Evolutionary conservation across 2,888 invertebrate genomes (phyloP).

Genomic region (Rhagophthalmus giganteus): DNA sequence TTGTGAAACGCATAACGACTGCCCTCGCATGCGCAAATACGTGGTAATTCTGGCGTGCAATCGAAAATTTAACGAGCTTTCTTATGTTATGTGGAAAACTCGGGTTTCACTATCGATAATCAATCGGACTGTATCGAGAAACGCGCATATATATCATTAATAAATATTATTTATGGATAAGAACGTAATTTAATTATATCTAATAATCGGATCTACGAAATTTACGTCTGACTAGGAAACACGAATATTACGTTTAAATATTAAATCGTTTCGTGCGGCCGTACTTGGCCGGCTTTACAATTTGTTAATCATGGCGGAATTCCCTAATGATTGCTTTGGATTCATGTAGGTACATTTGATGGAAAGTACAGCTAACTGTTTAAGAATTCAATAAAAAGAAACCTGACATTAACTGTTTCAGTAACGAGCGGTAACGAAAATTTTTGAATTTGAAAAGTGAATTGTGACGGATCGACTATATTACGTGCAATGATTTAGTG

Average conservation of each 20-base stretch:
- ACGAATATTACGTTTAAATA: slow-evolving; percentile 21
- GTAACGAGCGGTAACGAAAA: too few relatives aligned
- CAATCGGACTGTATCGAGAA: slow-evolving; percentile 1
- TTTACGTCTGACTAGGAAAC: slow-evolving; percentile 21
- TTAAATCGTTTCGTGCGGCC: slow-evolving; percentile 17
- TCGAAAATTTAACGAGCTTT: slow-evolving; percentile 14
- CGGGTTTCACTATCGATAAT: slow-evolving; percentile 8
- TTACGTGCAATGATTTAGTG: too few relatives aligned
- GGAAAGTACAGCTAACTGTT: too few relatives aligned
- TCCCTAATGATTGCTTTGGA: too few relatives aligned
- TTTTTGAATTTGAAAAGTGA: too few relatives aligned
- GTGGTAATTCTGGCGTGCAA: slow-evolving; percentile 9
- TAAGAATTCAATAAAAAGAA: too few relatives aligned
- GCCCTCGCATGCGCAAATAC: slow-evolving; percentile 47
- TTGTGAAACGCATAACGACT: slow-evolving; percentile 41
- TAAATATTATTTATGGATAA: slow-evolving; percentile 14
- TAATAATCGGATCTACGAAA: slow-evolving; percentile 18
- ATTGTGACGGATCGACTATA: too few relatives aligned
- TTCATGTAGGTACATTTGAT: too few relatives aligned
- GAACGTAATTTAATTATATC: slow-evolving; percentile 17
- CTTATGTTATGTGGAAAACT: not conserved
- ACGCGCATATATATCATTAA: slow-evolving; percentile 3
- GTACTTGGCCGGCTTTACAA: slow-evolving; percentile 17
- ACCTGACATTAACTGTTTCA: too few relatives aligned
- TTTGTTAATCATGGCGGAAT: slow-evolving; percentile 22